phyloP scores from a whole-genome alignment of 1,140 invertebrate genomes.

The Lamellibrachia luymesi region DNA sequence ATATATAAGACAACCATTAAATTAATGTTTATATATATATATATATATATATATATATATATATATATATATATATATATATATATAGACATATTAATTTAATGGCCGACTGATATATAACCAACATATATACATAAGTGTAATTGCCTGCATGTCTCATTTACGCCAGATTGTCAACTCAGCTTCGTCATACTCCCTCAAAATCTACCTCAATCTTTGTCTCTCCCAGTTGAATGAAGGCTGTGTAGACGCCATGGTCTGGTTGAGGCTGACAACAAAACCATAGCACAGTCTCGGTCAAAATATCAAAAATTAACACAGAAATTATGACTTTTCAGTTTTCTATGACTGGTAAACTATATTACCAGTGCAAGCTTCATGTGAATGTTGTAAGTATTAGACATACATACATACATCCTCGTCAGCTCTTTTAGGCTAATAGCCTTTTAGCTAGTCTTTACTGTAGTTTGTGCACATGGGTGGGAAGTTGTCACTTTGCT shows the following conservation, averaged over 20 bases:
- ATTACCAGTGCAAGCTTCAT: background rate
- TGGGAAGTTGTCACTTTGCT: too few relatives aligned
- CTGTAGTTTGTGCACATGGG: too few relatives aligned
- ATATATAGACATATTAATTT: too few relatives aligned
- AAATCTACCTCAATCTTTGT: conserved; percentile 61
- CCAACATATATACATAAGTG: too few relatives aligned
- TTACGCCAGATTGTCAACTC: background rate
- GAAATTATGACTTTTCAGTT: background rate
- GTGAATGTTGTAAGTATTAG: background rate
- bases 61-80: too few relatives aligned
- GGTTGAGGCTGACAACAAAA: conserved; percentile 51
- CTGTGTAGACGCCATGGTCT: conserved; percentile 67
- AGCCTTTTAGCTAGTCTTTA: too few relatives aligned
- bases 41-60: too few relatives aligned
- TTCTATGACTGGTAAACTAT: background rate
- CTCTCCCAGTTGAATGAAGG: conserved; percentile 68
- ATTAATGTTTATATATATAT: background rate
- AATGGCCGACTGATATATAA: too few relatives aligned
- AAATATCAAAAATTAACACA: background rate
- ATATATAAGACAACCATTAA: background rate
- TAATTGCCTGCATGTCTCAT: background rate
- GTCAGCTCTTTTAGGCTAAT: too few relatives aligned
- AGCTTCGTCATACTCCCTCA: background rate
- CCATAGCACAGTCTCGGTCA: background rate
- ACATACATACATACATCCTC: too few relatives aligned